Conservation (phyloP, 1,140 invertebrate genomes). For the Trialeurodes vaporariorum region DNA sequence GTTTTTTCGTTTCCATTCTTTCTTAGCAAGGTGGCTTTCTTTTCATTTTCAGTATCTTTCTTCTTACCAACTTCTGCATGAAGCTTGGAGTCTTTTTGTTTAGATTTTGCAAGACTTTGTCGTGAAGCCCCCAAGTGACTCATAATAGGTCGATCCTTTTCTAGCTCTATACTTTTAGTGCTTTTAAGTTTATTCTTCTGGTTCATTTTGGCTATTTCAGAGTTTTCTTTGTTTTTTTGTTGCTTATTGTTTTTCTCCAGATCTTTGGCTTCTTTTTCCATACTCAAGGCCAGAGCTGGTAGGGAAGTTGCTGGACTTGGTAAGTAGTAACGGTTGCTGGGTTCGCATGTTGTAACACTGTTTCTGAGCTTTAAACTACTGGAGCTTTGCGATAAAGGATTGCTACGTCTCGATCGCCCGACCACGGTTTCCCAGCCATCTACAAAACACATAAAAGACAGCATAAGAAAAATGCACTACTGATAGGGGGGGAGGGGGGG, state of each 20-base stretch:
- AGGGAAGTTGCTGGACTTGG: conserved; percentile 44
- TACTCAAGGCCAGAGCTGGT: conserved; percentile 37
- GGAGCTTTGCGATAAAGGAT: conserved; percentile 19
- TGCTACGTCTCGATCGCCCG: conserved; percentile 14
- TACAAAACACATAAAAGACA: conserved; percentile 17
- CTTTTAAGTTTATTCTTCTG: conserved; percentile 20
- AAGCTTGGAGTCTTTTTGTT: background rate
- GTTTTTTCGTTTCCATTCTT: conserved; percentile 12
- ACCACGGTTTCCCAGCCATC: conserved; percentile 56
- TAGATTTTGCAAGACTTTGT: background rate
- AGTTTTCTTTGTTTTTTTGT: conserved; percentile 12
- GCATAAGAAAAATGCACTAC: background rate
- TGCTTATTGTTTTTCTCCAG: conserved; percentile 2
- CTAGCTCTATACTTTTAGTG: conserved; percentile 13
- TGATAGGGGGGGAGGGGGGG: background rate
- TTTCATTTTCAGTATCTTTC: conserved; percentile 6
- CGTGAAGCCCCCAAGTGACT: background rate
- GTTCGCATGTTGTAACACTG: conserved; percentile 9
- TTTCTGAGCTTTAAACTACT: conserved; percentile 17
- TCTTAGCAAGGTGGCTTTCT: background rate
- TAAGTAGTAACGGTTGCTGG: conserved; percentile 38
- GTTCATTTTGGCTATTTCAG: conserved; percentile 16
- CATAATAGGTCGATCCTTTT: background rate
- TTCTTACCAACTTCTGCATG: background rate
- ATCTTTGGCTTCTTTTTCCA: conserved; percentile 9